A percentile compares a stretch with the other conserved stretches of the same genome.
phyloP scores from a whole-genome alignment of 2,797 vertebrate genomes.

The Betta splendens region DNA sequence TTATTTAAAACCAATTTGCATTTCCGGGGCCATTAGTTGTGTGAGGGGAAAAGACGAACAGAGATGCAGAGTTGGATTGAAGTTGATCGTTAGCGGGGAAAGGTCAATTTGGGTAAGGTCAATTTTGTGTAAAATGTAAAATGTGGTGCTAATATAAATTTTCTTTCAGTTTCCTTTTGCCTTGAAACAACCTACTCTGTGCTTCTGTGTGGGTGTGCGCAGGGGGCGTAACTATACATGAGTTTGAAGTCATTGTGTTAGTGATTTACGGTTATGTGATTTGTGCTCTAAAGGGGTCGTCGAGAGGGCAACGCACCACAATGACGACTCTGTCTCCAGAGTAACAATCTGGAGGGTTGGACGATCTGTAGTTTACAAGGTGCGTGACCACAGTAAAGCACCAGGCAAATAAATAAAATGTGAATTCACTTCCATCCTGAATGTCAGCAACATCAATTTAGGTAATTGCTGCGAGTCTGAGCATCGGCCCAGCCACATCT shows the following conservation, averaged over 20 bases:
- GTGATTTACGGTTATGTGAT: neutral
- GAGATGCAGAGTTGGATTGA: neutral
- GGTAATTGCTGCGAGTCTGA: too few relatives aligned
- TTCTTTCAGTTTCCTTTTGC: too few relatives aligned
- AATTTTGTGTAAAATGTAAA: too few relatives aligned
- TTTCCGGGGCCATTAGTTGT: neutral
- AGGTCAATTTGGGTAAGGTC: too few relatives aligned
- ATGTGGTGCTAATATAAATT: too few relatives aligned
- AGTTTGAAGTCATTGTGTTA: neutral
- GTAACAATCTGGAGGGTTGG: neutral
- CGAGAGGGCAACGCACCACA: neutral
- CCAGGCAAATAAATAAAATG: neutral
- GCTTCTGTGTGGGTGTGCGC: too few relatives aligned
- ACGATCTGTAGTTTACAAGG: neutral
- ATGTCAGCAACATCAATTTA: neutral
- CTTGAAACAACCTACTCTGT: too few relatives aligned
- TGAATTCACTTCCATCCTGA: neutral
- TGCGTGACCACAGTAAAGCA: neutral
- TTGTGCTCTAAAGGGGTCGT: slow-evolving; percentile 2
- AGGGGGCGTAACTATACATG: too few relatives aligned
- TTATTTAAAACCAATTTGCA: neutral
- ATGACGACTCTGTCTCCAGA: slow-evolving; percentile 3
- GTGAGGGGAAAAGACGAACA: neutral
- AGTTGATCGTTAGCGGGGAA: too few relatives aligned
- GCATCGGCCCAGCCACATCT: neutral